Evolutionary conservation across 2,888 invertebrate species (phyloP), one percentile per base, ranked within the genome.

Genomic region (Copidosoma aretas): DNA sequence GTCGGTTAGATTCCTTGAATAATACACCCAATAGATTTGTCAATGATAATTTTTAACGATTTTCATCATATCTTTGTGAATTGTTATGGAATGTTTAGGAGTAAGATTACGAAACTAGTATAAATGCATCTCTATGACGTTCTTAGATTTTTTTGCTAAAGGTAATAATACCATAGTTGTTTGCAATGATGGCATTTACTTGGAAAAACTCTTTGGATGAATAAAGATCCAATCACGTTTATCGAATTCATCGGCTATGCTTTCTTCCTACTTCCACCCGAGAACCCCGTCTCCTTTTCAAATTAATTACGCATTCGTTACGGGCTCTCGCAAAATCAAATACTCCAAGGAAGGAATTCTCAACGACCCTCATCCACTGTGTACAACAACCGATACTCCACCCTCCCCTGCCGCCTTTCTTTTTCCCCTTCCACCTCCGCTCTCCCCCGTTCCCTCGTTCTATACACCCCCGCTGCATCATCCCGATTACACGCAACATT

Each of bases 31-130:
- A 76, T 32, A 76, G 76, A 73, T 24, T 43, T 56, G 60, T 5
- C 54, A 53, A n/a, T 51, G 24, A 56, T 64, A 25, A 54, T 53
- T 43, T 62, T 67, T 24, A 1, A 14, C 32, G 53, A 54, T 25
- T 58, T 54, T 52, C 25, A 61, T 61, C 19, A 46, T 17, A 58
- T 49, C 64, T 68, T 76, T 70, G 77, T 80, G 75, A 57, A 57
- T 64, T 41, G 46, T 76, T 77, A 77, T 79, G 79, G 80, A 81
- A 81, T 81, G 81, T 79, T 75, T 81, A 80, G 81, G 77, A 75
- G 74, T 74, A 73, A 71, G 64, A 67, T 74, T 72, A 71, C 71
- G 78, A 77, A 79, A 74, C 76, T 81, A 79, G 78, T 66, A 64
- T 72, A 71, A 77, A 74, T 79, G 81, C 81, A 80, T 81, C 79